phyloP scores from a whole-genome alignment of 2,113 vertebrate species.

The Polyodon spathula region DNA sequence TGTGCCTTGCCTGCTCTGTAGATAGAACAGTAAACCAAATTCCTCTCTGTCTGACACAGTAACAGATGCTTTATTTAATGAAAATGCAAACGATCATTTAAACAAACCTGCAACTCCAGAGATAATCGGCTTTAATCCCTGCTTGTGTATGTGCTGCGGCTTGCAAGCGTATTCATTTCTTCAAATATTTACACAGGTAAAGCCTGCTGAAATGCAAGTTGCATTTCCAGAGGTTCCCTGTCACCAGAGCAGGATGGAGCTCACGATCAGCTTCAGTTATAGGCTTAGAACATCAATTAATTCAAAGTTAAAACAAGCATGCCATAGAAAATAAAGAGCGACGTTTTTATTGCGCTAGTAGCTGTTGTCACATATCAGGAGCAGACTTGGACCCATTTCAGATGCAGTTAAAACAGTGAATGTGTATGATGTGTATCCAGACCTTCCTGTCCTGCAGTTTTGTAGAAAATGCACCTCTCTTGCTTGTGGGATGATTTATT shows the following conservation, averaged over 20 bases:
- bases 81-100: not conserved
- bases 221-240: not conserved
- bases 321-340: conserved; percentile 39
- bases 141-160: not conserved
- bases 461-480: no score
- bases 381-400: conserved; percentile 46
- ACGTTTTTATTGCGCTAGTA: conserved; percentile 23
- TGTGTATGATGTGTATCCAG: no score
- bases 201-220: not conserved
- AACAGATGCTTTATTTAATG: not conserved
- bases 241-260: not conserved
- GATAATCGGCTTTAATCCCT: not conserved
- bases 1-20: no score
- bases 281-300: not conserved
- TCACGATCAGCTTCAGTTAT: not conserved
- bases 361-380: conserved; percentile 39
- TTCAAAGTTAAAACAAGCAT: conserved; percentile 47
- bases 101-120: not conserved
- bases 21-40: no score
- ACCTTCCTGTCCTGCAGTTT: no score
- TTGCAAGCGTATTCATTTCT: not conserved
- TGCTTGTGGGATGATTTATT: no score
- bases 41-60: not conserved
- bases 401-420: conserved; percentile 1
- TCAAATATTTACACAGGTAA: not conserved